Percentiles rank a stretch among this genome's conserved stretches.
phyloP scores from a whole-genome alignment of 2,113 vertebrate species.

The Cyprichromis sp. region DNA sequence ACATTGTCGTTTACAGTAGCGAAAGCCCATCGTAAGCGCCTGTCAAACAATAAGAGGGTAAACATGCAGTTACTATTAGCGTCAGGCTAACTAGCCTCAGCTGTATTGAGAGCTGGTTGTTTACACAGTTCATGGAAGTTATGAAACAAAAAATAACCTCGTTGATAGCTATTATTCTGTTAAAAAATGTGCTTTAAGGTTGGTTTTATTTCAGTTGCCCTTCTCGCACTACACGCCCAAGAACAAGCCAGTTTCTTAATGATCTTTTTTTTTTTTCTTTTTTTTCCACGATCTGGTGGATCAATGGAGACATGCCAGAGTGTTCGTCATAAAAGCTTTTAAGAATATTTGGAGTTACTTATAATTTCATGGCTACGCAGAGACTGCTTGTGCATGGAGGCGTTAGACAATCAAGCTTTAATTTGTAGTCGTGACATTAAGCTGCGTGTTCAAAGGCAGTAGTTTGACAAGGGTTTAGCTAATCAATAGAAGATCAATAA shows the following conservation, averaged over 20 bases:
- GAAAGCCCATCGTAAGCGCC: not conserved
- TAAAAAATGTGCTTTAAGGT: not conserved
- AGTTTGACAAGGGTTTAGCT: not conserved
- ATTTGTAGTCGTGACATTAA: not conserved
- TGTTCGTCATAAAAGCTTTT: not conserved
- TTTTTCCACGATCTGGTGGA: not conserved
- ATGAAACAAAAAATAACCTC: not conserved
- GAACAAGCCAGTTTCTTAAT: not conserved
- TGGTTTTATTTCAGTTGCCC: not conserved
- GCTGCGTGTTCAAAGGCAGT: not conserved
- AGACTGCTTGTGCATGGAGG: not conserved
- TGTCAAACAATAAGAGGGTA: conserved; percentile 3
- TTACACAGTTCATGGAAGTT: not conserved
- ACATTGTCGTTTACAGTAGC: not conserved
- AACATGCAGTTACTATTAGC: conserved; percentile 17
- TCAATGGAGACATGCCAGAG: not conserved
- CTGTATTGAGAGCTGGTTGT: not conserved
- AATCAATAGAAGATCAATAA: not conserved
- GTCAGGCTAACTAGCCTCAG: not conserved
- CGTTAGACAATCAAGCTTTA: not conserved
- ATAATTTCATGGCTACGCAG: not conserved
- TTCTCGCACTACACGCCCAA: not conserved
- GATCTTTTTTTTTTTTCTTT: accelerated
- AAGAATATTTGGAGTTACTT: not conserved
- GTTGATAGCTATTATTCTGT: not conserved